These are phyloP conservation scores for Hipparchia semele DNA, from an alignment of 2,888 invertebrate genomes.

Conservation along the genomic window DNA sequence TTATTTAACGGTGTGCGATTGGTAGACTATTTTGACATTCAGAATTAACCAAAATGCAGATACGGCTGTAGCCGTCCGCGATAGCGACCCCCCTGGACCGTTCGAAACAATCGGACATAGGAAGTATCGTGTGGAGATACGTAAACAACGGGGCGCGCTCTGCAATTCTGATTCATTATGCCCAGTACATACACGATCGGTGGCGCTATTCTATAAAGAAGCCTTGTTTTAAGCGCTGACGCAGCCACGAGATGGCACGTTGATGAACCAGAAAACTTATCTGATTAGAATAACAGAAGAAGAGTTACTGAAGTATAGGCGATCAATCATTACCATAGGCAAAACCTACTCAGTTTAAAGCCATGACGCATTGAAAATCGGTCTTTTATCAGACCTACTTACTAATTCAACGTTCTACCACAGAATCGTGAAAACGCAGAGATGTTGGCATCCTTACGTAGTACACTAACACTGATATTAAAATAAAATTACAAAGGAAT, in stretches of 20 bases:
- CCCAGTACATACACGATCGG: slow-evolving; percentile 33
- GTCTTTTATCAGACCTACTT: too few relatives aligned
- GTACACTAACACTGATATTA: too few relatives aligned
- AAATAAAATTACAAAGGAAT: too few relatives aligned
- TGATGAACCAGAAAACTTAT: not conserved
- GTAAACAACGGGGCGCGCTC: slow-evolving; percentile 57
- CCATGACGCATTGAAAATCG: too few relatives aligned
- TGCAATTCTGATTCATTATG: slow-evolving; percentile 63
- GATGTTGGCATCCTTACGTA: too few relatives aligned
- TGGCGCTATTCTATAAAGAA: slow-evolving; percentile 5
- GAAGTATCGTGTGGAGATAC: slow-evolving; percentile 47
- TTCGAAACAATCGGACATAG: slow-evolving; percentile 46
- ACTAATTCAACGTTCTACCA: too few relatives aligned
- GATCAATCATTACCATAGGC: too few relatives aligned
- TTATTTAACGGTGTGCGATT: slow-evolving; percentile 4
- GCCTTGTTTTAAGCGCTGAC: not conserved
- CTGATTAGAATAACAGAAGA: not conserved
- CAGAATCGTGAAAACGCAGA: too few relatives aligned
- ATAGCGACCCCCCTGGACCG: slow-evolving; percentile 31
- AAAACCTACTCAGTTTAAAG: too few relatives aligned
- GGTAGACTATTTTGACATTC: slow-evolving; percentile 32
- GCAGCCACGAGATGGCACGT: not conserved
- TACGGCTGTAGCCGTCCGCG: slow-evolving; percentile 29
- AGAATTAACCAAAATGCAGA: slow-evolving; percentile 33
- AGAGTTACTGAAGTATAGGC: too few relatives aligned